phyloP scores from a whole-genome alignment of 2,888 invertebrate genomes.

The Phlogophora meticulosa region DNA sequence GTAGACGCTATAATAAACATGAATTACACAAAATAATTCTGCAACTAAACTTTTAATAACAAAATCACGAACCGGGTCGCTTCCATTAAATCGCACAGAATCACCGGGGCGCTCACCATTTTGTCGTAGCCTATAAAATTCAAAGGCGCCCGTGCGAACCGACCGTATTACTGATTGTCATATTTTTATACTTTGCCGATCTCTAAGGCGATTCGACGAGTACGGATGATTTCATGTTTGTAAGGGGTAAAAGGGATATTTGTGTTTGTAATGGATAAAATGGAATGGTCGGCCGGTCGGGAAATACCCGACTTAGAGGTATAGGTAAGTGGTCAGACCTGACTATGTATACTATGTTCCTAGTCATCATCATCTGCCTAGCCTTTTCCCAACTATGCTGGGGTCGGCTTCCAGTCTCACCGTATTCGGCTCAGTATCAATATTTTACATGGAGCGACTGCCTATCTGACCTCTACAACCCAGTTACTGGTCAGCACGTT shows the following conservation, averaged over 20 bases:
- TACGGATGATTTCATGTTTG: slow-evolving; percentile 37
- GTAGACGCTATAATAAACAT: too few species aligned
- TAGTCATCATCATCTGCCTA: too few species aligned
- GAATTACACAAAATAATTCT: neutral
- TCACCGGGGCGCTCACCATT: slow-evolving; percentile 42
- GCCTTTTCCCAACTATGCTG: too few species aligned
- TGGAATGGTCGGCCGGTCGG: neutral
- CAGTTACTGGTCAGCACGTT: too few species aligned
- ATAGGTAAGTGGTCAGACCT: neutral
- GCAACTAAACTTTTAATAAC: neutral
- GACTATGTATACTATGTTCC: too few species aligned
- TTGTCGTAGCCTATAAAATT: slow-evolving; percentile 50
- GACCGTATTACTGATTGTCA: slow-evolving; percentile 56
- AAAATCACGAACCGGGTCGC: slow-evolving; percentile 28
- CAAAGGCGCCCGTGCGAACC: slow-evolving; percentile 39
- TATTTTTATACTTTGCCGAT: slow-evolving; percentile 50
- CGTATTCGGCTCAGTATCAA: too few species aligned
- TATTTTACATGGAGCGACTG: too few species aligned
- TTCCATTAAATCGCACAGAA: slow-evolving; percentile 42
- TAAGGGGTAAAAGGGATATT: slow-evolving; percentile 14
- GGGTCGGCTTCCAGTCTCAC: too few species aligned
- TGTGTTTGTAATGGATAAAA: slow-evolving; percentile 22
- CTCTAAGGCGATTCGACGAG: slow-evolving; percentile 36
- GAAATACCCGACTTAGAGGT: neutral
- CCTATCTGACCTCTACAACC: too few species aligned